Base-by-base conservation (phyloP, 53 echinoderm and acorn worm genomes). In the Crossaster papposus region DNA sequence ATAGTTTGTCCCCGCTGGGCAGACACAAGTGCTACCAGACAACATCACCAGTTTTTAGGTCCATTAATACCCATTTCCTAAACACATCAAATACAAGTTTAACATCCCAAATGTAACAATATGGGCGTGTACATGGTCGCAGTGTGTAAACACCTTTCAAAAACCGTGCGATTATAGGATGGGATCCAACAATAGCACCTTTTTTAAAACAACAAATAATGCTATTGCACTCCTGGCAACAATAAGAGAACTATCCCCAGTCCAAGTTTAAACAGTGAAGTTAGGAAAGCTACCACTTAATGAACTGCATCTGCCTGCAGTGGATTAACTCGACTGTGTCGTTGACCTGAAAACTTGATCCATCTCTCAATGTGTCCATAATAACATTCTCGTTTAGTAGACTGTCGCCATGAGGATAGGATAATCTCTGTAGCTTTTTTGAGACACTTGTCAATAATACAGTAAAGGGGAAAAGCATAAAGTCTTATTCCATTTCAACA, bases 161-260 rank as follows among this genome's bases (percentile, higher is more conserved):
- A 83, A 88, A 93, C n/a, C 94, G 75, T 4, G 70, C 28, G 17
- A 93, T 80, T 30, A 93, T 34, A 20, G 94, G 91, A 65, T 93
- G 94, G 12, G 79, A n/a, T 18, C 89, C 89, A 15, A 92, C 83
- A 65, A 79, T 89, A 20, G 22, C 35, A 23, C 77, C 32, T 1
- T 80, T 72, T n/a, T 30, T 26, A 30, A 64, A 72, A 4, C n/a
- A n/a, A n/a, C n/a, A n/a, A n/a, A n/a, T n/a, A n/a, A n/a, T n/a
- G n/a, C n/a, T n/a, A n/a, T n/a, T 72, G 72, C 31, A 51, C 77
- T 63, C 28, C 91, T 78, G 24, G 92, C 81, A 4, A 80, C 79
- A 88, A 81, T 91, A 20, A 88, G 33, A 22, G 81, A 70, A 72
- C 31, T 71, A 33, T 88, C 88, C 55, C 52, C 12, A 83, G 76